phyloP scores from a whole-genome alignment of 2,113 vertebrate genomes.

The Neogobius melanostomus region DNA sequence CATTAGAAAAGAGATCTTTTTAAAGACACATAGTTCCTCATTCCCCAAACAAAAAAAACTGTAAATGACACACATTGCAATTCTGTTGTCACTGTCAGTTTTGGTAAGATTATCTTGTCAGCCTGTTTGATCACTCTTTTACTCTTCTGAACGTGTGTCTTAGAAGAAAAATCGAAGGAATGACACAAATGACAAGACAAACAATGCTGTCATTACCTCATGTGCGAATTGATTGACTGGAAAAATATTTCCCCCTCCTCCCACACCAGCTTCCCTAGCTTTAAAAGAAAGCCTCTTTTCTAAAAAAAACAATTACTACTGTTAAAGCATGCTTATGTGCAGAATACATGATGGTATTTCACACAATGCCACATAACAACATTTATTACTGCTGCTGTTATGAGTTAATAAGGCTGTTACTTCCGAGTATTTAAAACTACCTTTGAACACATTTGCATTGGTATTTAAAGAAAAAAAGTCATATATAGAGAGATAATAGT shows the following conservation, averaged over 20 bases:
- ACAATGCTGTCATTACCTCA: conserved; percentile 9
- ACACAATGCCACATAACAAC: background rate
- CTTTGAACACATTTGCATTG: no score
- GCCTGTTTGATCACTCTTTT: conserved; percentile 8
- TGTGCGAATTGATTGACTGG: conserved; percentile 1
- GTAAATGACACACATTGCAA: conserved; percentile 9
- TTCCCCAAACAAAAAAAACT: conserved; percentile 3
- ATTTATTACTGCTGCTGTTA: background rate
- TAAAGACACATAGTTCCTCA: background rate
- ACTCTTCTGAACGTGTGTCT: conserved; percentile 6
- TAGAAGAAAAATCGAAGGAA: background rate
- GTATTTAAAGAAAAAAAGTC: no score
- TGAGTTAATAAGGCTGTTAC: background rate
- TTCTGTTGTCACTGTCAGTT: conserved; percentile 6
- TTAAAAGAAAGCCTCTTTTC: background rate
- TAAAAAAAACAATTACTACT: conserved; percentile 1
- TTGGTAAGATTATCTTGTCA: conserved; percentile 8
- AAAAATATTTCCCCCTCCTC: background rate
- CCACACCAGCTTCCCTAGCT: background rate
- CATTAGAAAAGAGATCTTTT: background rate
- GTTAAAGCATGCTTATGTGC: background rate
- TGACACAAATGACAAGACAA: conserved; percentile 8
- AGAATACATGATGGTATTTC: background rate
- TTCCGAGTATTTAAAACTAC: no score
- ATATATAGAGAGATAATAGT: no score